Percentiles rank a stretch among this genome's conserved stretches.
Evolutionary conservation across 2,797 vertebrate species (phyloP).

Genomic region (Enteromius thamalakanensis): DNA sequence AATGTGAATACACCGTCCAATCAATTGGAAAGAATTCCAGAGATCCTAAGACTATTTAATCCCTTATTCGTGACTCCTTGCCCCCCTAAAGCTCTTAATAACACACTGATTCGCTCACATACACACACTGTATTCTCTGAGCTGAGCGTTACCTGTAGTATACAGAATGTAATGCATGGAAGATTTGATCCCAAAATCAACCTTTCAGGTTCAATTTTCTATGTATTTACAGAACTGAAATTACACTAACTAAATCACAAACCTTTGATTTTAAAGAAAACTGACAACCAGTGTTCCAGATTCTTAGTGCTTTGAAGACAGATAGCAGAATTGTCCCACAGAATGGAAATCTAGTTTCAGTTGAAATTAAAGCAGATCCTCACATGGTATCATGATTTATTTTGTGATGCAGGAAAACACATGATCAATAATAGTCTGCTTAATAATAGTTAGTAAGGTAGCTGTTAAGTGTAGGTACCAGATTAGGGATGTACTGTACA

Average conservation of each 20-base stretch:
- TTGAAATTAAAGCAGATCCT: neutral
- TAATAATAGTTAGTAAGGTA: no score
- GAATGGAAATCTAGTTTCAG: neutral
- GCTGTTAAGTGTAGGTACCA: no score
- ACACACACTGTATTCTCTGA: neutral
- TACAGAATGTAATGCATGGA: neutral
- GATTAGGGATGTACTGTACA: no score
- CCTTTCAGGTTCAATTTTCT: neutral
- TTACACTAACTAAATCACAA: no score
- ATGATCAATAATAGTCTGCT: neutral
- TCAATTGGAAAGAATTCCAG: constrained; percentile 74
- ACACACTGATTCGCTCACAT: constrained; percentile 20
- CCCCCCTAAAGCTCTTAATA: constrained; percentile 12
- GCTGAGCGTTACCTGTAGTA: neutral
- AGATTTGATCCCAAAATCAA: neutral
- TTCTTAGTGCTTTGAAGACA: neutral
- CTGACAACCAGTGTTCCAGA: neutral
- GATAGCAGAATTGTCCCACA: neutral
- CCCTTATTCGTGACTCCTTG: constrained; percentile 20
- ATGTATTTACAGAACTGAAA: neutral
- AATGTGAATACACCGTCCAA: constrained; percentile 56
- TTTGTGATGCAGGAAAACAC: neutral
- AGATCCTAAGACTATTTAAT: constrained; percentile 61
- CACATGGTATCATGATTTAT: neutral
- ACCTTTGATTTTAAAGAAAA: no score